Conservation (phyloP, 2,113 vertebrate genomes). For the Promerops cafer region DNA sequence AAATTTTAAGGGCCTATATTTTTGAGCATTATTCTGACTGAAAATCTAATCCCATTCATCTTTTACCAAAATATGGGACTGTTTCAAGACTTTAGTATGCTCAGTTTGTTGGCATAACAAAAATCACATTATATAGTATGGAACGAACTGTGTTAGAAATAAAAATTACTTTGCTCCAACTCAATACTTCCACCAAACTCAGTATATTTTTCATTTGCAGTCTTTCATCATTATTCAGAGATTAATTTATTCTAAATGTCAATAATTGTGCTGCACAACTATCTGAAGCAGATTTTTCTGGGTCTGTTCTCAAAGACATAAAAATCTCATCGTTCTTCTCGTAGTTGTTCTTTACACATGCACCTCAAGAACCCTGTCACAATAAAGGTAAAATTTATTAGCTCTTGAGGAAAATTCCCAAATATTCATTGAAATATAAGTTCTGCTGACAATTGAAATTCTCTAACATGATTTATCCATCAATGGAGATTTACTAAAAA, state of each 20-base stretch:
- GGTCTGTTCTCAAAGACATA: not conserved
- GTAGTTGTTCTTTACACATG: not conserved
- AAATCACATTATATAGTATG: not conserved
- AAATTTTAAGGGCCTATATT: not conserved
- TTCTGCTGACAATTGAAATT: not conserved
- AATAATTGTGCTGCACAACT: not conserved
- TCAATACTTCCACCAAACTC: not conserved
- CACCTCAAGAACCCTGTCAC: not conserved
- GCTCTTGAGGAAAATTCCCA: not conserved
- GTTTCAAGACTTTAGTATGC: not conserved
- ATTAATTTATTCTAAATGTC: not conserved
- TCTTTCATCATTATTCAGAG: not conserved
- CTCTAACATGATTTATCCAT: not conserved
- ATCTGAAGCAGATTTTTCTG: not conserved
- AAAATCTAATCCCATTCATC: not conserved
- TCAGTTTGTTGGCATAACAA: not conserved
- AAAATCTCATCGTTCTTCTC: not conserved
- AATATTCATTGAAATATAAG: not conserved
- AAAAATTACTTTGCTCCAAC: not conserved
- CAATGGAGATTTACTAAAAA: conserved; percentile 1
- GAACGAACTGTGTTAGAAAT: not conserved
- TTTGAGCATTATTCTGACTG: not conserved
- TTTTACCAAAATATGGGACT: not conserved
- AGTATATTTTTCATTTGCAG: not conserved
- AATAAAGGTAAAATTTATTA: not conserved